Conservation (phyloP, 2,797 vertebrate genomes). For the Eleutherodactylus coqui region DNA sequence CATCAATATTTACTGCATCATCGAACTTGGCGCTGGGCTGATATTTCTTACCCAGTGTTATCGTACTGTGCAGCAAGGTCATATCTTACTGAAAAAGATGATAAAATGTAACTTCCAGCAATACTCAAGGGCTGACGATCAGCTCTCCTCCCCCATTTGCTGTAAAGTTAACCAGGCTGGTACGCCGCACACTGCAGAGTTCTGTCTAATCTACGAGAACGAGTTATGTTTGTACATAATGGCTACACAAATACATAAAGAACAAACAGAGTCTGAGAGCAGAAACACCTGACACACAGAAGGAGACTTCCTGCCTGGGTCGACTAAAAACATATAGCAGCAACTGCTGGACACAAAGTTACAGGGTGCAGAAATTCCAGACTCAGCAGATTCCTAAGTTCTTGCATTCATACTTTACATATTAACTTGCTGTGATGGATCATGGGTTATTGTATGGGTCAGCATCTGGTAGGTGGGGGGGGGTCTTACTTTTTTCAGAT, state of each 20-base stretch:
- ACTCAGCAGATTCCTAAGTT: constrained; percentile 12
- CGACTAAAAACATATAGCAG: neutral
- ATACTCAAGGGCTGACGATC: neutral
- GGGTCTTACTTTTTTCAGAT: no score
- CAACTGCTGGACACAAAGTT: neutral
- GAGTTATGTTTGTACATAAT: neutral
- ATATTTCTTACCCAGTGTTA: neutral
- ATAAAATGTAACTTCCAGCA: constrained; percentile 38
- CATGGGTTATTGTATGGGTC: neutral
- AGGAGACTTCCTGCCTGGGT: neutral
- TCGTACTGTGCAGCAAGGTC: constrained; percentile 46
- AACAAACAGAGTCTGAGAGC: neutral
- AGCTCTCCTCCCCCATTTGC: neutral
- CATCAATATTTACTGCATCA: neutral
- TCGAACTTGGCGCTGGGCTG: neutral
- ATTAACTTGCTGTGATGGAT: neutral
- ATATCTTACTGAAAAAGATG: constrained; percentile 30
- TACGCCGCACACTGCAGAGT: neutral
- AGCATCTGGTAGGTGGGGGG: neutral
- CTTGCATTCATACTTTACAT: neutral
- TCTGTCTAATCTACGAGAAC: neutral
- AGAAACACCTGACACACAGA: neutral
- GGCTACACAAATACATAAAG: neutral
- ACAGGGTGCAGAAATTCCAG: neutral
- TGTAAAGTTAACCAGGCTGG: neutral